These are phyloP conservation scores for Apus apus DNA, from an alignment of 2,113 vertebrate genomes.

Conservation along the genomic window DNA sequence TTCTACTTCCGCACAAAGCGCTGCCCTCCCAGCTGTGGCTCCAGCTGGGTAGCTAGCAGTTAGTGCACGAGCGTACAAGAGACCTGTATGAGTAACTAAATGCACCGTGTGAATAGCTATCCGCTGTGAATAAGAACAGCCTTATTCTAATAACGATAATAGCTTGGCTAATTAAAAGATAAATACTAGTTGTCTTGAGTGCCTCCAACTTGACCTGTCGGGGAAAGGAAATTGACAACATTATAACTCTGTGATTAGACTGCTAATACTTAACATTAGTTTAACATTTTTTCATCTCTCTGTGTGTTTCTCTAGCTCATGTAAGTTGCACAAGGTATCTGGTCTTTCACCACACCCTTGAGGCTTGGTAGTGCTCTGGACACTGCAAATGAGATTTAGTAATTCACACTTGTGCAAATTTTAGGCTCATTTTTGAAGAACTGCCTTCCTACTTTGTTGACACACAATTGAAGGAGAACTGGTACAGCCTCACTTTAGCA, in stretches of 20 bases:
- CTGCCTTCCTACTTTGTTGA: not conserved
- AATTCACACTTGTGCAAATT: not conserved
- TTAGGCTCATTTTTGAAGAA: not conserved
- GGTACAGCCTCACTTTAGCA: not conserved
- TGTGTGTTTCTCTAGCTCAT: not conserved
- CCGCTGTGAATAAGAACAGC: not conserved
- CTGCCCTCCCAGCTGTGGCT: not conserved
- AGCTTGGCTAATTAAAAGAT: not conserved
- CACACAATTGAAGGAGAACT: not conserved
- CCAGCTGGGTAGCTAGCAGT: not conserved
- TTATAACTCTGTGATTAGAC: not conserved
- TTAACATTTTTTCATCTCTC: not conserved
- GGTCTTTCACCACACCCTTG: not conserved
- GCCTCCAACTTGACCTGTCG: not conserved
- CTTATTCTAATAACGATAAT: not conserved
- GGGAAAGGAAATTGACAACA: not conserved
- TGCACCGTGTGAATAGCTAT: not conserved
- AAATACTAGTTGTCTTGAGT: not conserved
- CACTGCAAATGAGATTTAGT: not conserved
- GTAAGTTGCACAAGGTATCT: not conserved
- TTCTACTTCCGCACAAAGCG: not conserved
- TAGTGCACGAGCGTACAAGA: not conserved
- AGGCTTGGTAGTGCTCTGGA: not conserved
- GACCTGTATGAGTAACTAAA: not conserved
- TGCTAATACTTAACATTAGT: not conserved